phyloP scores from a whole-genome alignment of 2,113 vertebrate species.

The Chloropsis cyanopogon region DNA sequence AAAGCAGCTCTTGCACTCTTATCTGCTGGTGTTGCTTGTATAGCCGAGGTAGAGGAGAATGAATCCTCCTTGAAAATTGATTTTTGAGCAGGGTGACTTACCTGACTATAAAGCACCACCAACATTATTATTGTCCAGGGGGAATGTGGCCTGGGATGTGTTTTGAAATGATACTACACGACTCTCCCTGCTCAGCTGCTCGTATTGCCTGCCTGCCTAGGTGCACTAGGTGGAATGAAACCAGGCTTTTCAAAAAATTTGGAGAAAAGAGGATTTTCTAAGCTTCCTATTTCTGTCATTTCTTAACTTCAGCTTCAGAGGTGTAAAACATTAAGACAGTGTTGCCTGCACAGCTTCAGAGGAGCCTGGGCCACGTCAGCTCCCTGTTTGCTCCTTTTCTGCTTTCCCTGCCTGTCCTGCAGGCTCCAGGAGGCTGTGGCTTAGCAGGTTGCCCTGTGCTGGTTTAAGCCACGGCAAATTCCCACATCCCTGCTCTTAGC shows the following conservation, averaged over 20 bases:
- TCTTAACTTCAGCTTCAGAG: background rate
- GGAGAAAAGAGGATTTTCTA: background rate
- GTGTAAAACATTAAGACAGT: background rate
- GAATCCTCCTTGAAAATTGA: conserved; percentile 8
- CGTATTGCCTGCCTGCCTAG: background rate
- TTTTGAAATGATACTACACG: background rate
- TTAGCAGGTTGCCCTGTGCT: background rate
- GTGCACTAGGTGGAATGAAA: background rate
- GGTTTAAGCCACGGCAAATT: conserved; percentile 24
- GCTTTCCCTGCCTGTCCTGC: background rate
- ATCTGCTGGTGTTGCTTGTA: background rate
- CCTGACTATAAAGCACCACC: background rate
- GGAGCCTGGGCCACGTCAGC: background rate
- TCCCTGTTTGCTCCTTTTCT: background rate
- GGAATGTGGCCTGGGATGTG: background rate
- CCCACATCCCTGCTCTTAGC: background rate
- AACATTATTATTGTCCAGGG: background rate
- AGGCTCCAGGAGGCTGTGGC: background rate
- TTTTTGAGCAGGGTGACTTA: background rate
- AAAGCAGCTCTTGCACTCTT: background rate
- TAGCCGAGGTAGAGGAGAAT: background rate
- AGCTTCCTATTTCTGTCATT: background rate
- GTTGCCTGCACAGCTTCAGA: background rate
- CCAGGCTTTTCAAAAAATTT: background rate
- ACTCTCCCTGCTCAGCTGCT: background rate